Percentiles rank a stretch among this genome's conserved stretches.
Conservation (phyloP, 2,797 vertebrate species). For the Oreortyx pictus region DNA sequence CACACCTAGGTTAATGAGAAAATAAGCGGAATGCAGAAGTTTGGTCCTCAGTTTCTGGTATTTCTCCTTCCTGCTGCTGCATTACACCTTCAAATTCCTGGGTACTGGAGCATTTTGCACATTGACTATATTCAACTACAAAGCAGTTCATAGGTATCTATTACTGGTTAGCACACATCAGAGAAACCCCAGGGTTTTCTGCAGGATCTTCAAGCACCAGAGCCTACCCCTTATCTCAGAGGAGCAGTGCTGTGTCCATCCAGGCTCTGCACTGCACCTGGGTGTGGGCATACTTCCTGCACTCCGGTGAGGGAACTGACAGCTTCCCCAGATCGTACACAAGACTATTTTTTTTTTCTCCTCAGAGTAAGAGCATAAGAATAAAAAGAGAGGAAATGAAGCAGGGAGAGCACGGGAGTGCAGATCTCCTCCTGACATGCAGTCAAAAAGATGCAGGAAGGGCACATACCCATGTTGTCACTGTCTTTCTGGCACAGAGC, state of each 20-base stretch:
- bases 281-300: rapidly evolving
- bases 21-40: not conserved
- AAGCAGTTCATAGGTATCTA: no score
- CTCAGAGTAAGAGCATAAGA: not conserved
- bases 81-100: not conserved
- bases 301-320: not conserved
- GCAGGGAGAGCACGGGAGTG: rapidly evolving
- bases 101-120: not conserved
- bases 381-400: not conserved
- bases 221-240: not conserved
- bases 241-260: not conserved
- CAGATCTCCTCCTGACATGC: rapidly evolving
- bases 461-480: rapidly evolving
- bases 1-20: not conserved
- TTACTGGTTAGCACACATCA: not conserved
- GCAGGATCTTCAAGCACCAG: not conserved
- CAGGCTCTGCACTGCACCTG: no score
- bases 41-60: not conserved
- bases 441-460: not conserved
- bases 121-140: not conserved
- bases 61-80: not conserved
- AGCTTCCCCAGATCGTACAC: not conserved
- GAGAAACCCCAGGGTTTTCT: not conserved
- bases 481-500: not conserved
- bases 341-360: not conserved